Percentiles rank a stretch among this genome's conserved stretches.
phyloP scores from a whole-genome alignment of 1,140 invertebrate species.

The Aphis gossypii region DNA sequence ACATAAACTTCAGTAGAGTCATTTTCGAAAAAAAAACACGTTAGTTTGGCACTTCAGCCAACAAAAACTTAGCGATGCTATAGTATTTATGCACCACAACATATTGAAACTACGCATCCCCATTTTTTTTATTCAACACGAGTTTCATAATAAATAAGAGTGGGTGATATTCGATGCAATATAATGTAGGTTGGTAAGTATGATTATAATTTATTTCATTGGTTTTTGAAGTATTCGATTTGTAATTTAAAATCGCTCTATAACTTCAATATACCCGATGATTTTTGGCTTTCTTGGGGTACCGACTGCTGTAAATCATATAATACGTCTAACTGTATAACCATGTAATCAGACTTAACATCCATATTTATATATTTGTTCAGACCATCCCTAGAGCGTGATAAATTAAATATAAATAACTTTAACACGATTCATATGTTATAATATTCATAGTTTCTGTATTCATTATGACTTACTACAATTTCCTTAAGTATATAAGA shows the following conservation, averaged over 20 bases:
- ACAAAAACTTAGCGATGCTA: conserved; percentile 23
- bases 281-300: neutral
- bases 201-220: neutral
- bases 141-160: neutral
- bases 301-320: neutral
- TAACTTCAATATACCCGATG: neutral
- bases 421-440: neutral
- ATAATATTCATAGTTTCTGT: neutral
- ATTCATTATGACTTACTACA: neutral
- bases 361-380: conserved; percentile 2
- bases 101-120: neutral
- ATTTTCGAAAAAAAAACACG: conserved; percentile 38
- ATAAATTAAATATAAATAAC: conserved; percentile 50
- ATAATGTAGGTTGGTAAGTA: neutral
- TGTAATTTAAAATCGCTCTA: neutral
- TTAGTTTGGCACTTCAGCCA: conserved; percentile 13
- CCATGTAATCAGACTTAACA: neutral
- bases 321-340: conserved; percentile 26
- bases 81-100: neutral
- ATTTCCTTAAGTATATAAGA: neutral
- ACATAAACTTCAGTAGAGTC: conserved; percentile 24
- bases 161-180: neutral
- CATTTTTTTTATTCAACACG: neutral
- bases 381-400: neutral
- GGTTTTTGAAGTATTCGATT: neutral